A percentile compares a stretch with the other conserved stretches of the same genome.
phyloP scores from a whole-genome alignment of 2,888 invertebrate genomes.

The Lissonota sp. region DNA sequence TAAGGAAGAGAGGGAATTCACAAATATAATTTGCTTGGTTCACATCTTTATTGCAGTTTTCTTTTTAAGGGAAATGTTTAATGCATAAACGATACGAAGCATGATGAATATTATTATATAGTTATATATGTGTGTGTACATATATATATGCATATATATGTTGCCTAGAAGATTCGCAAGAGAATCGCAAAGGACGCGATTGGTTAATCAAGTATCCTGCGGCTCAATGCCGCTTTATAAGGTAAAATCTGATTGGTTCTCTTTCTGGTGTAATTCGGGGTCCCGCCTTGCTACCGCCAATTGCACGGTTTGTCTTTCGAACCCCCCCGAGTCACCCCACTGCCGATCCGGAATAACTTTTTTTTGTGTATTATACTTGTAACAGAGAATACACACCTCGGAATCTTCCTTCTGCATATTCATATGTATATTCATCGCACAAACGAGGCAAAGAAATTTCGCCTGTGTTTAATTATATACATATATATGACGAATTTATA shows the following conservation, averaged over 20 bases:
- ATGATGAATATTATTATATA: neutral
- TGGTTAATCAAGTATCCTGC: slow-evolving; percentile 83
- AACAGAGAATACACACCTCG: slow-evolving; percentile 35
- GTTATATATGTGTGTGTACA: neutral
- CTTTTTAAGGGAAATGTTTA: no score
- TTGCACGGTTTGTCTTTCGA: slow-evolving; percentile 79
- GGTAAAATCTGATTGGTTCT: slow-evolving; percentile 83
- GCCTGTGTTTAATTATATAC: neutral
- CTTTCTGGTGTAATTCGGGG: slow-evolving; percentile 81
- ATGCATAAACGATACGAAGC: no score
- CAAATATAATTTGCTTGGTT: slow-evolving; percentile 26
- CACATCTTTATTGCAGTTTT: neutral
- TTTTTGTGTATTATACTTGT: slow-evolving; percentile 11
- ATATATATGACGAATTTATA: no score
- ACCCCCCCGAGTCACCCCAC: neutral
- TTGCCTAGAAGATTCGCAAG: slow-evolving; percentile 54
- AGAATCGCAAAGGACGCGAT: slow-evolving; percentile 80
- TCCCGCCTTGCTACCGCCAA: slow-evolving; percentile 81
- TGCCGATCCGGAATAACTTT: slow-evolving; percentile 72
- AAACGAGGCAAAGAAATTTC: slow-evolving; percentile 16
- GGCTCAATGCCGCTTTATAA: slow-evolving; percentile 81
- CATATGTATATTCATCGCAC: neutral
- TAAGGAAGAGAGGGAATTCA: no score
- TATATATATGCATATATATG: slow-evolving; percentile 26
- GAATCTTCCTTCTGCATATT: slow-evolving; percentile 38